Percentiles rank a stretch among this genome's conserved stretches.
These are phyloP conservation scores for Perca schrenkii DNA, from an alignment of 2,113 vertebrate species.

Conservation along the genomic window DNA sequence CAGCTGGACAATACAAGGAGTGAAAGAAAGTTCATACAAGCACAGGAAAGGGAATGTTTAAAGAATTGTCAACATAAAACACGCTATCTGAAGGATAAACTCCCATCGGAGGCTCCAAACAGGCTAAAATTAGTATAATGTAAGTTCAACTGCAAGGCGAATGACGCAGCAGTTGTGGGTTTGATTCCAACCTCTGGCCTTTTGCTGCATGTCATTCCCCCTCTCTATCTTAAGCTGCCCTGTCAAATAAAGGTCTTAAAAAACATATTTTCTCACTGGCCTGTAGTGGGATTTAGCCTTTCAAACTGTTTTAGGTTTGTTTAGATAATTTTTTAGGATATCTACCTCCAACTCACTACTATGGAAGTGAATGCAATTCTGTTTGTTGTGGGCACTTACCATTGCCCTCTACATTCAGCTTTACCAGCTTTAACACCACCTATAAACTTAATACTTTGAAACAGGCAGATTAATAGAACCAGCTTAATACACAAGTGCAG, in stretches of 20 bases:
- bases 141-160: neutral
- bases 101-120: slow-evolving; percentile 1
- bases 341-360: too few relatives aligned
- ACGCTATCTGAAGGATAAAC: neutral
- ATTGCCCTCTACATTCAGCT: neutral
- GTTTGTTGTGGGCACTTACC: neutral
- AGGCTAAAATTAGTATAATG: neutral
- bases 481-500: neutral
- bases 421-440: neutral
- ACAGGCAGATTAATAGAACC: neutral
- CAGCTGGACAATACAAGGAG: slow-evolving; percentile 11
- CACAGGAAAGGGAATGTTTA: slow-evolving; percentile 17
- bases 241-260: too few relatives aligned
- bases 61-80: slow-evolving; percentile 19
- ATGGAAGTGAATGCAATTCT: neutral
- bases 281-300: neutral
- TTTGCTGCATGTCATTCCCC: too few relatives aligned
- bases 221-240: too few relatives aligned
- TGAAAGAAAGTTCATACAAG: slow-evolving; percentile 38
- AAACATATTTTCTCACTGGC: neutral
- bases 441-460: neutral
- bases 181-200: too few relatives aligned
- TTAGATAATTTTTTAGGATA: too few relatives aligned
- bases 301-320: too few relatives aligned
- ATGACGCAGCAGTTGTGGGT: too few relatives aligned